phyloP scores from a whole-genome alignment of 2,888 invertebrate species.

The Dastarcus helophoroides region DNA sequence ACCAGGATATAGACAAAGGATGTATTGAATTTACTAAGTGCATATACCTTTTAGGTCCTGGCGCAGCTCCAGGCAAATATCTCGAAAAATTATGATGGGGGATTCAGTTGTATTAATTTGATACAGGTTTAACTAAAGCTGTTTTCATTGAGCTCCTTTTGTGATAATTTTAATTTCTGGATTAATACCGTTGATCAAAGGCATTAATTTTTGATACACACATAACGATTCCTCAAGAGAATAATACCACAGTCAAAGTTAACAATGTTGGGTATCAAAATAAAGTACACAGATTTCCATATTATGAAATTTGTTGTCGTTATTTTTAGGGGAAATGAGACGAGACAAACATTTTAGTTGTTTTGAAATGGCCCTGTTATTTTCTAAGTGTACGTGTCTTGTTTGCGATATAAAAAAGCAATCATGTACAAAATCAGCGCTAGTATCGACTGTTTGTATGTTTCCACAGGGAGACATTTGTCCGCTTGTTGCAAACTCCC shows the following conservation, averaged over 20 bases:
- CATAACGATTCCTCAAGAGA: background rate
- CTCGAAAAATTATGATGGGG: no score
- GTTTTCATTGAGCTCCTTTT: no score
- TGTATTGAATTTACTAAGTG: constrained; percentile 33
- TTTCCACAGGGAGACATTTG: constrained; percentile 40
- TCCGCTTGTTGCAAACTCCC: constrained; percentile 34
- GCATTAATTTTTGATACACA: background rate
- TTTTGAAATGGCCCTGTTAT: constrained; percentile 37
- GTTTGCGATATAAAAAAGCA: constrained; percentile 40
- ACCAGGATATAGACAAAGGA: constrained; percentile 34
- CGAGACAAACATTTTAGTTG: constrained; percentile 36
- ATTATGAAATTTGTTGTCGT: constrained; percentile 30
- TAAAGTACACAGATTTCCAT: constrained; percentile 15
- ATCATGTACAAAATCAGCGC: constrained; percentile 40
- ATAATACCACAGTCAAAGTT: background rate
- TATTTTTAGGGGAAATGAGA: constrained; percentile 35
- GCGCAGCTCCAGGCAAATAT: constrained; percentile 16
- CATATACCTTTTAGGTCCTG: constrained; percentile 22
- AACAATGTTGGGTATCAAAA: no score
- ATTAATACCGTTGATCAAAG: background rate
- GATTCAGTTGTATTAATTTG: no score
- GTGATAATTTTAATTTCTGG: no score
- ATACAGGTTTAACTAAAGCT: no score
- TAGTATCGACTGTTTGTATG: constrained; percentile 38
- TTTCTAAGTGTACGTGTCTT: constrained; percentile 38